Percentiles rank a stretch among this genome's conserved stretches.
These are phyloP conservation scores for Bostrychus sinensis DNA, from an alignment of 2,113 vertebrate genomes.

Conservation along the genomic window DNA sequence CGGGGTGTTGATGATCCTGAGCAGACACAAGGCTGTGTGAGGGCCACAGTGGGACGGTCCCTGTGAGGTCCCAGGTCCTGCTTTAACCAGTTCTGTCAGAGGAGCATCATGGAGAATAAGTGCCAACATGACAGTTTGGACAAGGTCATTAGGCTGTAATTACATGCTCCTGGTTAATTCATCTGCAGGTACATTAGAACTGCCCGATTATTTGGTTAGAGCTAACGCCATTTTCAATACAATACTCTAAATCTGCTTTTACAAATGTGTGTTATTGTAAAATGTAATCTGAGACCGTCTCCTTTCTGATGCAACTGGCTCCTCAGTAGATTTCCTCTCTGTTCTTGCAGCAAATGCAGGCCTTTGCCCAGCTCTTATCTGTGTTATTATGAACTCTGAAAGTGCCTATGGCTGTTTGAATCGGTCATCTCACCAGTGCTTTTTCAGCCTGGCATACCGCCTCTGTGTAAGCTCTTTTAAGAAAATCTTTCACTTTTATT, in stretches of 20 bases:
- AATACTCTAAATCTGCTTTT: conserved; percentile 48
- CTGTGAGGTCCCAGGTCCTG: conserved; percentile 61
- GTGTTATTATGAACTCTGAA: conserved; percentile 48
- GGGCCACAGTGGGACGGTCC: conserved; percentile 67
- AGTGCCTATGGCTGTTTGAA: conserved; percentile 54
- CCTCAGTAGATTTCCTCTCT: conserved; percentile 26
- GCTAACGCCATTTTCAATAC: conserved; percentile 41
- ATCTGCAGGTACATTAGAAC: conserved; percentile 44
- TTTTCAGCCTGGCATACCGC: conserved; percentile 46
- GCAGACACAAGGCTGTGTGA: conserved; percentile 40
- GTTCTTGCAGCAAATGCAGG: conserved; percentile 27
- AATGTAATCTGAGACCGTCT: conserved; percentile 19
- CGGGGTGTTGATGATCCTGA: conserved; percentile 60
- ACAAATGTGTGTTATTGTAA: conserved; percentile 47
- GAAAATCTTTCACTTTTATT: conserved; percentile 50
- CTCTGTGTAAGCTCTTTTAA: conserved; percentile 38
- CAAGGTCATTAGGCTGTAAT: conserved; percentile 50
- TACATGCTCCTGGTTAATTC: conserved; percentile 42
- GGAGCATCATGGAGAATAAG: conserved; percentile 38
- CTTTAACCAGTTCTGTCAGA: conserved; percentile 50
- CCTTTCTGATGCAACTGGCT: conserved; percentile 40
- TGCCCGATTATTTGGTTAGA: conserved; percentile 20
- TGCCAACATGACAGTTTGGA: conserved; percentile 26
- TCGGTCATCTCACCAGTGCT: conserved; percentile 44
- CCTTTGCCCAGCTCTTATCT: conserved; percentile 52